Base-by-base conservation (phyloP, 2,797 vertebrate species). In the Dipus sagitta region DNA sequence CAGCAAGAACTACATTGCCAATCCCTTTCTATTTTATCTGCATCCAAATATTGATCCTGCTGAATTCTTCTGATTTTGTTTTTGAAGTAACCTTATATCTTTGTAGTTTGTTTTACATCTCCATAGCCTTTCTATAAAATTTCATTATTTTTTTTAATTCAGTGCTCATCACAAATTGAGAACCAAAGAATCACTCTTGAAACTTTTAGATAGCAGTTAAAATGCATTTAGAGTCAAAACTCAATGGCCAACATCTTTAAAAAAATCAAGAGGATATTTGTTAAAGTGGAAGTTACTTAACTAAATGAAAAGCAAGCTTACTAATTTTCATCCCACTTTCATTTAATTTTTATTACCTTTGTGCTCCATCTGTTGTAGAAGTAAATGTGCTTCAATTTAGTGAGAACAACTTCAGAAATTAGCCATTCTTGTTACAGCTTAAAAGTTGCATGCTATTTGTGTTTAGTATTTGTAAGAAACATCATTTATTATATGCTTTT, bases 291-390 rank as follows among this genome's bases (percentile, higher is more conserved):
- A 87, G 65, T 92, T 54, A 89, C 64, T 90, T 87, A 87, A 34
- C n/a, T 68, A 89, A 83, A 78, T 92, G 74, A 86, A 95, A 96
- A 79, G 26, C 3, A 71, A 80, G 70, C 28, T 82, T 62, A 72
- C 64, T 75, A 34, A 91, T 92, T 90, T 95, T 68, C n/a, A 78
- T 87, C 2, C 26, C 65, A 64, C 70, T 84, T 91, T 92, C 83
- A 58, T 88, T 81, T 76, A 71, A 91, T 90, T 91, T 92, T 94
- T 90, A 91, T 82, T 93, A 92, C 32, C 52, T 96, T 93, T 95
- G 64, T 90, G 58, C 11, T 92, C 42, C 67, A 71, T 67, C 75
- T 93, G 81, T 83, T 88, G 90, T 4, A 77, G 74, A 87, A 95
- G 42, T 65, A 80, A 93, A 78, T 86, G 84, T 92, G 70, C 72